Conservation (phyloP, 2,113 vertebrate genomes). For the Brevimyrus niger region DNA sequence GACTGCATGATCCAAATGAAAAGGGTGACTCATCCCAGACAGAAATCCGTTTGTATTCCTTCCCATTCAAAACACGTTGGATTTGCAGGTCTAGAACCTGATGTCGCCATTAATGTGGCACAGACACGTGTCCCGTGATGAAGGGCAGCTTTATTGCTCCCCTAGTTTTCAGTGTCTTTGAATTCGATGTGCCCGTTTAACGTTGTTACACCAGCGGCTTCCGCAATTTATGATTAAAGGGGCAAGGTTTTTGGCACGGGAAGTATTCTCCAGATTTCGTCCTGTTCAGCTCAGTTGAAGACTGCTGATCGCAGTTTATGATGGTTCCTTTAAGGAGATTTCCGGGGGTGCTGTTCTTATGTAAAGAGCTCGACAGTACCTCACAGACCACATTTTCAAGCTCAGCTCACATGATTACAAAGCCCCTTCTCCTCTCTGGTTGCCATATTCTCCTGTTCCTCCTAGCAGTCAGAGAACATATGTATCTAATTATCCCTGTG, state of each 20-base stretch:
- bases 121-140: not conserved
- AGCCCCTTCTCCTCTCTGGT: not conserved
- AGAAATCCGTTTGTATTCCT: not conserved
- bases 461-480: not conserved
- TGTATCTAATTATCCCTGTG: not conserved
- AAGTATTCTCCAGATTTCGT: not conserved
- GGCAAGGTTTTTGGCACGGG: not conserved
- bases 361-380: not conserved
- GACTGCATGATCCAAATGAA: not conserved
- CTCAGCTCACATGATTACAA: not conserved
- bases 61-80: not conserved
- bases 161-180: not conserved
- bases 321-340: not conserved
- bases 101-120: not conserved
- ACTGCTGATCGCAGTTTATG: not conserved
- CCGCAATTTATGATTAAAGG: not conserved
- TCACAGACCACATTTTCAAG: not conserved
- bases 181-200: not conserved
- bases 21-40: conserved; percentile 2
- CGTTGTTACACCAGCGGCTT: not conserved
- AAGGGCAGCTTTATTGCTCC: not conserved
- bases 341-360: not conserved
- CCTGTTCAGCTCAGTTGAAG: not conserved
- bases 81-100: not conserved
- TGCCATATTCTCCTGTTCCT: not conserved